Conservation (phyloP, 2,113 vertebrate species). For the Arvicanthis niloticus region DNA sequence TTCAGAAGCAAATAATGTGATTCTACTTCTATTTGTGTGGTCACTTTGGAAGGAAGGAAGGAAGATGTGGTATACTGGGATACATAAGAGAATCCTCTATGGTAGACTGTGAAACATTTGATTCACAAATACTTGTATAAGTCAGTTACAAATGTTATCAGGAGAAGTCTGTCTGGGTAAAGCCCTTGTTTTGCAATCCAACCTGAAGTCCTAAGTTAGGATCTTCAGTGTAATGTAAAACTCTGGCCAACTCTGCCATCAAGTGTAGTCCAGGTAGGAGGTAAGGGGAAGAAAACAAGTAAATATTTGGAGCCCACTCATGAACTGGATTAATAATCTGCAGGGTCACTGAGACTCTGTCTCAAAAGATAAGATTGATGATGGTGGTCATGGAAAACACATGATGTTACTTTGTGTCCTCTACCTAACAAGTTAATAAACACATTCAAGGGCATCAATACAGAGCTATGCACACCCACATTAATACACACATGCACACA, state of each 20-base stretch:
- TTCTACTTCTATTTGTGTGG: background rate
- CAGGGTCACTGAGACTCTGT: background rate
- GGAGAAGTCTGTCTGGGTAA: background rate
- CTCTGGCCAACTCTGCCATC: rapidly evolving
- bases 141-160: background rate
- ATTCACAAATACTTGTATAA: background rate
- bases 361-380: background rate
- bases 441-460: background rate
- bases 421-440: too few relatives aligned
- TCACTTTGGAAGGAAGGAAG: background rate
- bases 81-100: background rate
- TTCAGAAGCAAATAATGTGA: background rate
- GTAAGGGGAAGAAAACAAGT: background rate
- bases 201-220: too few relatives aligned
- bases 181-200: too few relatives aligned
- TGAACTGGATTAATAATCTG: too few relatives aligned
- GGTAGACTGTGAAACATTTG: background rate
- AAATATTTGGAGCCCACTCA: background rate
- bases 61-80: background rate
- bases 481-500: background rate
- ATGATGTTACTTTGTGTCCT: too few relatives aligned
- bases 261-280: background rate
- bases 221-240: background rate
- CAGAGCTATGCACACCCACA: background rate
- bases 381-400: background rate